Evolutionary conservation across 2,888 invertebrate genomes (phyloP), one percentile per base, ranked within the genome.

Genomic region (Diaphora mendica): DNA sequence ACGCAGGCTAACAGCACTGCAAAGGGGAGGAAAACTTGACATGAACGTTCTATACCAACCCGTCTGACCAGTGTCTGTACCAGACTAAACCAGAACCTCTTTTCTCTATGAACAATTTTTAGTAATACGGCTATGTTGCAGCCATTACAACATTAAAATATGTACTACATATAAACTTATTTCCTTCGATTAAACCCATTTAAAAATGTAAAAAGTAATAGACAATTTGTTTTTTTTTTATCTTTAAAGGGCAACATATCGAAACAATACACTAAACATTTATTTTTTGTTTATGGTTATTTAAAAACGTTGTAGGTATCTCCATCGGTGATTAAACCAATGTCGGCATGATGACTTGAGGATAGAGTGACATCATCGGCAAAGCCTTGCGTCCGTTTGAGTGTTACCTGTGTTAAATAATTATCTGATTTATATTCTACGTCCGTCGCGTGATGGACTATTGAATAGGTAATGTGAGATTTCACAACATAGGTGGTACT

Each of bases 301-400:
- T 64, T 39, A 74, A 79, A 76, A 79, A 76, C 69, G 26, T 0
- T 3, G 48, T 51, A 62, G 59, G 55, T 70, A 59, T 68, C 0
- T 2, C 30, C 2, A 59, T 70, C 20, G 69, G 76, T 79, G 64
- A 79, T 79, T 77, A 76, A 71, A 77, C 73, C 39, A 55, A 64
- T 42, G 39, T 26, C 30, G 11, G n/a, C 30, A 39, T 72, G 55
- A 76, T 81, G 72, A 75, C 75, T 79, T 78, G 74, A 82, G 71
- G 74, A 78, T 72, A 74, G 15, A 11, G 76, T 88, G 85, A 87
- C 80, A 83, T 86, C 86, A 85, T 72, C 70, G 69, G 64, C 75
- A 71, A 44, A 70, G 71, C 71, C 79, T 73, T 84, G 86, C 83
- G 86, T 88, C 86, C 88, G 85, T 85, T 86, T 80, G 30, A 82